Conservation (phyloP, 2,113 vertebrate species). For the Panthera uncia region DNA sequence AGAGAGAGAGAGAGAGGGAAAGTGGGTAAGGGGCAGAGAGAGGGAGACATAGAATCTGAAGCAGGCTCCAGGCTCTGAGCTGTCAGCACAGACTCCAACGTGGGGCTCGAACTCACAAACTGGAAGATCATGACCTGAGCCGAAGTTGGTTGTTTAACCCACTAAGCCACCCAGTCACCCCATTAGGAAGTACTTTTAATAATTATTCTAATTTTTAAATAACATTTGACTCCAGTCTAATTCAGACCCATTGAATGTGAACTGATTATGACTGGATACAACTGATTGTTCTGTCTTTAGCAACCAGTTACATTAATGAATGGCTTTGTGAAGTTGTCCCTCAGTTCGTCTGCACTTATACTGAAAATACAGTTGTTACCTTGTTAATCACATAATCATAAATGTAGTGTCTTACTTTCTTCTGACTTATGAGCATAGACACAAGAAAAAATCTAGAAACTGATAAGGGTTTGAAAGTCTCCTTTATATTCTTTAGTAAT, state of each 20-base stretch:
- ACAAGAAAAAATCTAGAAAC: not conserved
- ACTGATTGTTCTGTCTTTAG: not conserved
- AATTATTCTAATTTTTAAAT: conserved; percentile 21
- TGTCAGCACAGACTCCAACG: too few species aligned
- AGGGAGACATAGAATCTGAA: too few species aligned
- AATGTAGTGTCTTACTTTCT: not conserved
- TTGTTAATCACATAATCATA: not conserved
- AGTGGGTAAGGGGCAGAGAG: too few species aligned
- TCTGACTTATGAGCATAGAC: not conserved
- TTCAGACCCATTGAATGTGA: not conserved
- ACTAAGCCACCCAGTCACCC: too few species aligned
- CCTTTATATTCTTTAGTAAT: not conserved
- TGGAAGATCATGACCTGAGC: too few species aligned
- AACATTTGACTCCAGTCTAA: not conserved
- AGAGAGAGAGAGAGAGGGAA: too few species aligned
- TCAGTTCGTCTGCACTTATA: not conserved
- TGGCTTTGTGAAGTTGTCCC: not conserved
- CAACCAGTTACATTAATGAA: not conserved
- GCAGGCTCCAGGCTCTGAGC: too few species aligned
- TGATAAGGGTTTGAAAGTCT: not conserved
- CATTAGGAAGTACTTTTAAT: not conserved
- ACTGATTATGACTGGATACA: not conserved
- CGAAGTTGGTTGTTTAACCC: too few species aligned
- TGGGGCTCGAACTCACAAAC: too few species aligned
- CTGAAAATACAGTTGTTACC: not conserved